Conservation (phyloP, 2,888 invertebrate genomes). For the Opisthograptis luteolata region DNA sequence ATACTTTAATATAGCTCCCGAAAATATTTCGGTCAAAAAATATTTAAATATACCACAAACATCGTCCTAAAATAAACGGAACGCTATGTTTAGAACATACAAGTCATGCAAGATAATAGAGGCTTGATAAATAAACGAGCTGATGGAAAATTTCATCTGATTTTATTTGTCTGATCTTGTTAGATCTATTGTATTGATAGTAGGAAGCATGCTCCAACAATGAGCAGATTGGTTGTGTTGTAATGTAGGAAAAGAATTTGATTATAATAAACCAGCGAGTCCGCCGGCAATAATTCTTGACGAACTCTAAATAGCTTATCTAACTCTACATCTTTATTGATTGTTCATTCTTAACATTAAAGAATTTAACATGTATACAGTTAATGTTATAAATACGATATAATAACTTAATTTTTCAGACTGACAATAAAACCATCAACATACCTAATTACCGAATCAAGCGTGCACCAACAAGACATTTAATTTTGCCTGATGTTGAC, state of each 20-base stretch:
- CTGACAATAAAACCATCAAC: too few species aligned
- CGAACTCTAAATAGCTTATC: neutral
- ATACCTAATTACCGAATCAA: too few species aligned
- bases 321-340: neutral
- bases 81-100: slow-evolving; percentile 41
- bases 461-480: too few species aligned
- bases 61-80: slow-evolving; percentile 26
- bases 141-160: slow-evolving; percentile 51
- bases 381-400: neutral
- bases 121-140: slow-evolving; percentile 44
- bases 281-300: neutral
- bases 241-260: slow-evolving; percentile 29
- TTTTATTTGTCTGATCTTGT: slow-evolving; percentile 57
- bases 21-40: neutral
- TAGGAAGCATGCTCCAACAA: slow-evolving; percentile 27
- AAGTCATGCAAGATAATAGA: slow-evolving; percentile 65
- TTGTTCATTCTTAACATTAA: too few species aligned
- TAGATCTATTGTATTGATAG: slow-evolving; percentile 45
- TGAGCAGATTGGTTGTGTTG: slow-evolving; percentile 24
- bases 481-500: too few species aligned
- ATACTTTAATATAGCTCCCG: too few species aligned
- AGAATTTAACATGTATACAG: neutral
- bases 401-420: neutral
- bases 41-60: slow-evolving; percentile 5
- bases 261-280: slow-evolving; percentile 22